Evolutionary conservation across 2,888 invertebrate genomes (phyloP).

Genomic region (Pasiphila rectangulata): DNA sequence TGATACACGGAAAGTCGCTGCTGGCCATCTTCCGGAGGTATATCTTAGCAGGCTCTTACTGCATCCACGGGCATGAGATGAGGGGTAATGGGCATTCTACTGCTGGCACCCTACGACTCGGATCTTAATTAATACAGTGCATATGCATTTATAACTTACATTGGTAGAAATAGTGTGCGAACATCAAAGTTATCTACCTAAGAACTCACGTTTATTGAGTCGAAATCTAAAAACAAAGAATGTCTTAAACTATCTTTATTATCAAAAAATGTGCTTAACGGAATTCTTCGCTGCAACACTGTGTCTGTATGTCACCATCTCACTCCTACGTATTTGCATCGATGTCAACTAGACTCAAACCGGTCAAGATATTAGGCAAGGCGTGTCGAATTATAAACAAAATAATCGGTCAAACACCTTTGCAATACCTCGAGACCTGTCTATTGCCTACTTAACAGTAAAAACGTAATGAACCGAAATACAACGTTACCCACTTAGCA

Average conservation of each 20-base stretch:
- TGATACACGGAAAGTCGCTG: no score
- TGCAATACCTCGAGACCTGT: slow-evolving; percentile 22
- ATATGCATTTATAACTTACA: no score
- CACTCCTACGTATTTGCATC: slow-evolving; percentile 27
- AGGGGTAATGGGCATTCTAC: no score
- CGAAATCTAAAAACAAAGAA: no score
- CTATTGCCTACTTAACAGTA: slow-evolving; percentile 33
- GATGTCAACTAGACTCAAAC: slow-evolving; percentile 29
- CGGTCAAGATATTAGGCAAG: slow-evolving; percentile 25
- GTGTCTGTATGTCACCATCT: slow-evolving; percentile 31
- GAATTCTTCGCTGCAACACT: slow-evolving; percentile 15
- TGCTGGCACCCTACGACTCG: no score
- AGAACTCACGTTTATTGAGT: no score
- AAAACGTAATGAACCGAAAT: slow-evolving; percentile 24
- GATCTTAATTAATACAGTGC: no score
- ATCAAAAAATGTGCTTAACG: slow-evolving; percentile 29
- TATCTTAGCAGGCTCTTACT: no score
- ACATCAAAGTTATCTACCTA: no score
- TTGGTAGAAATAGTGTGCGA: no score
- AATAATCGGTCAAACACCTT: slow-evolving; percentile 47
- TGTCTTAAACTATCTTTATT: not conserved
- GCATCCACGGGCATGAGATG: no score
- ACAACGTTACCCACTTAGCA: slow-evolving; percentile 7
- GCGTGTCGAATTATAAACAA: slow-evolving; percentile 31
- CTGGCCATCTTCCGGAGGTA: no score